A percentile compares a stretch with the other conserved stretches of the same genome.
Evolutionary conservation across 2,888 invertebrate species (phyloP).

Genomic region (Theretra japonica): DNA sequence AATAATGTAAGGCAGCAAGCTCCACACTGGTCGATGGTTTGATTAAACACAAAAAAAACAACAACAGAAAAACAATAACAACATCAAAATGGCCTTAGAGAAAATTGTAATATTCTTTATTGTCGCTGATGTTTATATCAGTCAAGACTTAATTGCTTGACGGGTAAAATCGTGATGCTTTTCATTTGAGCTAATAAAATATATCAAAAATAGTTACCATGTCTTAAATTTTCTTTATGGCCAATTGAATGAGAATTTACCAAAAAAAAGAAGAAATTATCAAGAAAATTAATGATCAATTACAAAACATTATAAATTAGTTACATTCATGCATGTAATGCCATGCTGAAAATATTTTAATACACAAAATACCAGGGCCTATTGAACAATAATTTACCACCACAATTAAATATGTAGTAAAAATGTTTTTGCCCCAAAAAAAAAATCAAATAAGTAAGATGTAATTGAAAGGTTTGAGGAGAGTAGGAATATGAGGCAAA

Average conservation of each 20-base stretch:
- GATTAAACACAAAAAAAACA: slow-evolving; percentile 63
- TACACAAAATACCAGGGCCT: slow-evolving; percentile 30
- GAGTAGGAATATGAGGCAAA: no score
- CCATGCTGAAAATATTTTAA: slow-evolving; percentile 24
- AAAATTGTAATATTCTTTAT: not conserved
- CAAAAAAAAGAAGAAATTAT: slow-evolving; percentile 5
- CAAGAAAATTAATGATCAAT: slow-evolving; percentile 15
- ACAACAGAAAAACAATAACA: slow-evolving; percentile 51
- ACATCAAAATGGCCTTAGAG: slow-evolving; percentile 37
- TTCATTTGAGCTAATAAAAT: not conserved
- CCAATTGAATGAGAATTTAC: not conserved
- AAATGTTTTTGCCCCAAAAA: slow-evolving; percentile 10
- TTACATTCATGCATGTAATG: slow-evolving; percentile 45
- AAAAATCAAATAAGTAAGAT: not conserved
- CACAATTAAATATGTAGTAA: not conserved
- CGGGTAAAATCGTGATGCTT: no score
- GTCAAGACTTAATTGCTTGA: no score
- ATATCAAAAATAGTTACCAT: not conserved
- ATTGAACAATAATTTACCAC: slow-evolving; percentile 11
- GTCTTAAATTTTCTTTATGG: not conserved
- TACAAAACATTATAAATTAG: slow-evolving; percentile 42
- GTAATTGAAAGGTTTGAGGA: not conserved
- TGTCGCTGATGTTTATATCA: no score
- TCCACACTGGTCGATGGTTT: slow-evolving; percentile 63
- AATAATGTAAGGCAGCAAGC: slow-evolving; percentile 55